These are phyloP conservation scores for Trichogramma pretiosum DNA, from an alignment of 1,140 invertebrate species.

Conservation along the genomic window DNA sequence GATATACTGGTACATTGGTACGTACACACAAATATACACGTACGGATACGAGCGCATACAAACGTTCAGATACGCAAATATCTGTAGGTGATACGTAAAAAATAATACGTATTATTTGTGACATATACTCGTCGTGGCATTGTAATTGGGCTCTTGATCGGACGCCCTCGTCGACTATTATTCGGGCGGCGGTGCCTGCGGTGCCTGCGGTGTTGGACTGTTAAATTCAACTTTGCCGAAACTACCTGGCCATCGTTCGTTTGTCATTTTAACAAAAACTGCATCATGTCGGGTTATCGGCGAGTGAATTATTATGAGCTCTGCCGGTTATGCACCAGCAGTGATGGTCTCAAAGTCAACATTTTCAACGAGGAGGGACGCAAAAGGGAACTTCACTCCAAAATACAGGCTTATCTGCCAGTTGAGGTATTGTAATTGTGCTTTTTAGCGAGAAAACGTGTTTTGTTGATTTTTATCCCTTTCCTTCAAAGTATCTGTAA, in stretches of 20 bases:
- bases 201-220: no score
- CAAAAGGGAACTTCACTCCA: conserved; percentile 52
- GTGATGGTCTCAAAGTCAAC: conserved; percentile 55
- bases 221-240: no score
- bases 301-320: conserved; percentile 63
- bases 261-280: not conserved
- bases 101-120: no score
- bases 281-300: conserved; percentile 53
- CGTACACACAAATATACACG: not conserved
- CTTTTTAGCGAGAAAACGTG: not conserved
- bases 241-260: not conserved
- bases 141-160: no score
- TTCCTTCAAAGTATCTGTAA: no score
- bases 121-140: no score
- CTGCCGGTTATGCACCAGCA: conserved; percentile 59
- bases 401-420: conserved; percentile 56
- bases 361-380: conserved; percentile 59
- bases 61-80: no score
- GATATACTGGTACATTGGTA: not conserved
- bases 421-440: conserved; percentile 55
- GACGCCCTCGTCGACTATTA: not conserved
- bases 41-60: not conserved
- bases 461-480: no score
- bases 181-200: no score
- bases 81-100: no score